phyloP scores from a whole-genome alignment of 2,888 invertebrate species.

The Neoascia interrupta region DNA sequence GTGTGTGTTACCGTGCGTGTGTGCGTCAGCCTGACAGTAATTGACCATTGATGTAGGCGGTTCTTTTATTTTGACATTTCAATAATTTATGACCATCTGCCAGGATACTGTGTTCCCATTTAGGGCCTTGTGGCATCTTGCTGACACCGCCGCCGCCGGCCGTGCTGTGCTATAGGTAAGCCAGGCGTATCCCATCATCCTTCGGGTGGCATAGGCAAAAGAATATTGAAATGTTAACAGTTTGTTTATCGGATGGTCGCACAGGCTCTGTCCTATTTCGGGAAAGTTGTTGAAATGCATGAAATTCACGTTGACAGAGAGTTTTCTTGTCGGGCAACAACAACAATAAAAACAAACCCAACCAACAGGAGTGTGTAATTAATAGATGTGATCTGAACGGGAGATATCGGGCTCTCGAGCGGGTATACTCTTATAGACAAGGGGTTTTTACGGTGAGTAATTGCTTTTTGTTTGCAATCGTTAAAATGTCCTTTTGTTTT shows the following conservation, averaged over 20 bases:
- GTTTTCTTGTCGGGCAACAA: constrained; percentile 6
- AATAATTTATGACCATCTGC: constrained; percentile 72
- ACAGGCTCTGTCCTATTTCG: constrained; percentile 29
- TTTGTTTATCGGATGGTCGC: constrained; percentile 66
- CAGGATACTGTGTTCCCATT: constrained; percentile 61
- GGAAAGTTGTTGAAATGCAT: constrained; percentile 59
- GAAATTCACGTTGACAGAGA: constrained; percentile 54
- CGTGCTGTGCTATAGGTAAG: neutral
- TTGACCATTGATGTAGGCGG: constrained; percentile 73
- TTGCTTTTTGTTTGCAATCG: constrained; percentile 38
- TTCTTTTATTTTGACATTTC: constrained; percentile 73
- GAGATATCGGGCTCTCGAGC: constrained; percentile 27
- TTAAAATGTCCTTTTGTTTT: neutral
- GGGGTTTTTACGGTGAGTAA: constrained; percentile 34
- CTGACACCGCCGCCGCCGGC: too few relatives aligned
- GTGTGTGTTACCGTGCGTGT: constrained; percentile 30
- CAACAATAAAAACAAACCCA: too few relatives aligned
- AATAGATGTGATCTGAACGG: constrained; percentile 49
- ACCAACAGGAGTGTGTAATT: constrained; percentile 59
- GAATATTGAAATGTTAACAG: constrained; percentile 69
- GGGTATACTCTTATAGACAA: neutral
- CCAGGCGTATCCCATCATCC: constrained; percentile 7
- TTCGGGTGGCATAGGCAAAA: constrained; percentile 47
- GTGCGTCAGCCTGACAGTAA: constrained; percentile 69
- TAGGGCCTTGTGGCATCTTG: constrained; percentile 34